phyloP scores from a whole-genome alignment of 53 echinoderm and acorn worm genomes.

The Arbacia lixula region DNA sequence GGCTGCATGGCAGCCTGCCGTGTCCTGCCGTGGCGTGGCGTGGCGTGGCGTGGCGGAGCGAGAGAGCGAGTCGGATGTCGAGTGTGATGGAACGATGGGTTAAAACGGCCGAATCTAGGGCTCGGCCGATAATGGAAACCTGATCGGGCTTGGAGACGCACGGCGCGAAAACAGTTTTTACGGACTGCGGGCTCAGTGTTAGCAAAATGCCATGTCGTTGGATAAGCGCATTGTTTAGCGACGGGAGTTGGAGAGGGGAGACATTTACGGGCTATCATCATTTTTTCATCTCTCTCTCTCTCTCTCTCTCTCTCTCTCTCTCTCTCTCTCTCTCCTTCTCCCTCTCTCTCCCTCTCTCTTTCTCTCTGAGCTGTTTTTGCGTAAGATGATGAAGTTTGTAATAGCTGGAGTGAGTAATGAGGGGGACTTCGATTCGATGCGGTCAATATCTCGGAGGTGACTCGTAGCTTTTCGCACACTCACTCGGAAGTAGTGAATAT shows the following conservation, averaged over 20 bases:
- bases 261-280: conserved; percentile 30
- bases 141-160: conserved; percentile 25
- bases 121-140: conserved; percentile 46
- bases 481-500: conserved; percentile 44
- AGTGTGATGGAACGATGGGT: conserved; percentile 34
- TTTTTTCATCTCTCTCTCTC: conserved; percentile 7
- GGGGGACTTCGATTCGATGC: conserved; percentile 8
- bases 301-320: no score
- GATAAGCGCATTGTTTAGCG: conserved; percentile 19
- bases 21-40: no score
- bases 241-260: not conserved
- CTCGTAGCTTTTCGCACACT: conserved; percentile 1
- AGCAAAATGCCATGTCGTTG: conserved; percentile 19
- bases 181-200: conserved; percentile 12
- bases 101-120: conserved; percentile 26
- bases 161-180: conserved; percentile 40
- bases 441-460: conserved; percentile 25
- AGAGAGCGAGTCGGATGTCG: conserved; percentile 34
- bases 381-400: no score
- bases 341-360: no score
- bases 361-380: no score
- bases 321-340: no score
- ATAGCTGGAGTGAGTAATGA: not conserved
- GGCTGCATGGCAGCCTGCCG: no score
- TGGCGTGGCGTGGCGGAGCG: no score